phyloP scores from a whole-genome alignment of 1,140 invertebrate species.

The Trachymyrmex cornetzi region DNA sequence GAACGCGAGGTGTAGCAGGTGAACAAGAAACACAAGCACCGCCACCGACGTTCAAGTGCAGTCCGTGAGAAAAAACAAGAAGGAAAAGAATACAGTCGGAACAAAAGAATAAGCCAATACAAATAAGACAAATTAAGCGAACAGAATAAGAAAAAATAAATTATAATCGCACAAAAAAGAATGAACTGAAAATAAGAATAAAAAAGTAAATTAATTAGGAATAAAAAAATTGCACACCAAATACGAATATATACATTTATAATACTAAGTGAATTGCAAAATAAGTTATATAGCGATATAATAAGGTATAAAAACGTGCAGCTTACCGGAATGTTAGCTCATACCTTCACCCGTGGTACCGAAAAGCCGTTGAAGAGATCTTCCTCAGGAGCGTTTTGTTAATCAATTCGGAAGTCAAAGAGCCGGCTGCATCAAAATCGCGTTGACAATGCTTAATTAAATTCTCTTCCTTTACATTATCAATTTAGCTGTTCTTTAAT shows the following conservation, averaged over 20 bases:
- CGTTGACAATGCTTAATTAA: background rate
- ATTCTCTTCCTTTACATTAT: background rate
- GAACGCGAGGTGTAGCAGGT: slow-evolving; percentile 38
- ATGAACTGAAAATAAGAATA: slow-evolving; percentile 8
- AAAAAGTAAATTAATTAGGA: slow-evolving; percentile 55
- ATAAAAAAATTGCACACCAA: slow-evolving; percentile 83
- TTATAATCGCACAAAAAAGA: slow-evolving; percentile 38
- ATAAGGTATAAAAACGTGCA: slow-evolving; percentile 72
- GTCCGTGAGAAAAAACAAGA: slow-evolving; percentile 18
- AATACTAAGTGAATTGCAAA: slow-evolving; percentile 29
- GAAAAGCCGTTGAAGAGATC: slow-evolving; percentile 79
- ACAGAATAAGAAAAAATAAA: slow-evolving; percentile 58
- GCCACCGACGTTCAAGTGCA: slow-evolving; percentile 40
- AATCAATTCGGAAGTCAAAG: slow-evolving; percentile 78
- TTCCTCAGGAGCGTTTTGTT: slow-evolving; percentile 80
- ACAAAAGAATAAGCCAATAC: slow-evolving; percentile 64
- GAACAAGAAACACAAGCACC: slow-evolving; percentile 56
- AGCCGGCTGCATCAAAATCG: slow-evolving; percentile 19
- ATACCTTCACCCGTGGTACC: slow-evolving; percentile 84
- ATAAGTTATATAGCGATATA: slow-evolving; percentile 32
- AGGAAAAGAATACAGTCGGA: slow-evolving; percentile 8
- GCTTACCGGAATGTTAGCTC: slow-evolving; percentile 82
- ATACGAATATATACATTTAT: slow-evolving; percentile 73
- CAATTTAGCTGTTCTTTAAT: background rate
- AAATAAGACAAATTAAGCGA: slow-evolving; percentile 32